Percentiles rank a stretch among this genome's conserved stretches.
phyloP scores from a whole-genome alignment of 2,797 vertebrate genomes.

The Chromis chromis region DNA sequence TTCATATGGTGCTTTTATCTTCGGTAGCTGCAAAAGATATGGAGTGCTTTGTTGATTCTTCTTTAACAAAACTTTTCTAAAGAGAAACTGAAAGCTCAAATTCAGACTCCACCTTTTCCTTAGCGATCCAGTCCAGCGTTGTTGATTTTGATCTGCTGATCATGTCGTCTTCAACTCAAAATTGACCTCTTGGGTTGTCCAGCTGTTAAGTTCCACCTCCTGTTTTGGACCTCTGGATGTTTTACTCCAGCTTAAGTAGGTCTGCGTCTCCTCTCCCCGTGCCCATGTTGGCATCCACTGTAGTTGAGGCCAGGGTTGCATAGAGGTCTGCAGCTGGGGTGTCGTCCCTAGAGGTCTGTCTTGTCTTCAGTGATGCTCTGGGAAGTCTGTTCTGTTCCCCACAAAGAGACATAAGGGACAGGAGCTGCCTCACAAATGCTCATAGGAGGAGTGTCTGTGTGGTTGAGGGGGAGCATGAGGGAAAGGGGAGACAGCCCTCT shows the following conservation, averaged over 20 bases:
- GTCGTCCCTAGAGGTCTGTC: slow-evolving; percentile 74
- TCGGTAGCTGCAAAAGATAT: slow-evolving; percentile 45
- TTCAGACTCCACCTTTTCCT: slow-evolving; percentile 76
- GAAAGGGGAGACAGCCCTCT: slow-evolving; percentile 85
- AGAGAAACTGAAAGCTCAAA: slow-evolving; percentile 68
- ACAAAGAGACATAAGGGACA: slow-evolving; percentile 87
- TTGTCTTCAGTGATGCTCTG: slow-evolving; percentile 78
- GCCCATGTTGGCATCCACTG: slow-evolving; percentile 57
- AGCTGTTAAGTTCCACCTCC: slow-evolving; percentile 67
- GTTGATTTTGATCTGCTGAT: slow-evolving; percentile 58
- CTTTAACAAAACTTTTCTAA: slow-evolving; percentile 73
- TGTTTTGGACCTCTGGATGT: slow-evolving; percentile 59
- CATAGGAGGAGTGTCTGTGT: slow-evolving; percentile 85
- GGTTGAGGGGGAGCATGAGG: slow-evolving; percentile 84
- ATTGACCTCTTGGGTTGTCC: slow-evolving; percentile 70
- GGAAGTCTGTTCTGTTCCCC: slow-evolving; percentile 81
- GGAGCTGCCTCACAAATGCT: slow-evolving; percentile 85
- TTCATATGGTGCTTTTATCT: slow-evolving; percentile 52
- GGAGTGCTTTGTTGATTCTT: slow-evolving; percentile 46
- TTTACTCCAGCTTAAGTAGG: slow-evolving; percentile 65
- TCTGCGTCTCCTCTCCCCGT: slow-evolving; percentile 49
- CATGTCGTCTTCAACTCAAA: slow-evolving; percentile 63
- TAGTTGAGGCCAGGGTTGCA: slow-evolving; percentile 56
- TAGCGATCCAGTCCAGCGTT: slow-evolving; percentile 61
- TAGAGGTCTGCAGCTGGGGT: slow-evolving; percentile 61